phyloP scores from a whole-genome alignment of 1,140 invertebrate species.

The Drosophila fuyamai region DNA sequence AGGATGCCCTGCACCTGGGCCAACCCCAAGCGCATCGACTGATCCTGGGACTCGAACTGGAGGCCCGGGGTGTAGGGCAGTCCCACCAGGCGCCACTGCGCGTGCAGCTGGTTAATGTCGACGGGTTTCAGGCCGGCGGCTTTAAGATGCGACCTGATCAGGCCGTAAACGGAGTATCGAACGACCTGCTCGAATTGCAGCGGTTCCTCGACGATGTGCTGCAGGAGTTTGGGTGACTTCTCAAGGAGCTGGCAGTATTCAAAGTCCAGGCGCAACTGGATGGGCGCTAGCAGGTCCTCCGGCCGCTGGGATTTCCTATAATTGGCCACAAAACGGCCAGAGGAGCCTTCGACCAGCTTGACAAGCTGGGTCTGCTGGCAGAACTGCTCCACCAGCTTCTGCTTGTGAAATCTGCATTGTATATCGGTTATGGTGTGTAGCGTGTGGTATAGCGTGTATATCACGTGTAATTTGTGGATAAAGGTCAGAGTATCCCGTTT shows the following conservation, averaged over 20 bases:
- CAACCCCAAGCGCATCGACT: conserved; percentile 50
- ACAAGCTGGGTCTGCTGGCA: conserved; percentile 55
- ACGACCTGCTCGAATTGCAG: conserved; percentile 67
- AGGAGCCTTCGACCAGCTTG: conserved; percentile 58
- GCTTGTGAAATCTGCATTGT: conserved; percentile 63
- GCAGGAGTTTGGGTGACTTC: conserved; percentile 37
- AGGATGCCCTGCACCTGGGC: conserved; percentile 62
- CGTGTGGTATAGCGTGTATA: neutral
- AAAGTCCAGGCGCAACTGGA: conserved; percentile 64
- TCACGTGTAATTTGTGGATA: neutral
- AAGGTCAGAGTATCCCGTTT: neutral
- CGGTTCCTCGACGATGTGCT: conserved; percentile 65
- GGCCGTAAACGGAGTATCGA: conserved; percentile 61
- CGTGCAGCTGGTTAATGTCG: conserved; percentile 72
- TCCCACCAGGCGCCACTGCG: conserved; percentile 64
- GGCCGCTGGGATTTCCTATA: conserved; percentile 40
- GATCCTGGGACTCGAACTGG: conserved; percentile 44
- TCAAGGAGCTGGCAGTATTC: conserved; percentile 47
- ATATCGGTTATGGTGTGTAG: neutral
- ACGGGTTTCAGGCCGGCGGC: conserved; percentile 44
- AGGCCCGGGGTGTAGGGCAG: conserved; percentile 61
- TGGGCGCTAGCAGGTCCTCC: conserved; percentile 64
- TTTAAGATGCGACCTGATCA: conserved; percentile 56
- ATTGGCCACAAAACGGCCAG: conserved; percentile 43
- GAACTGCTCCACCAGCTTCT: conserved; percentile 63